phyloP scores from a whole-genome alignment of 2,113 vertebrate genomes.

The Nesoenas mayeri region DNA sequence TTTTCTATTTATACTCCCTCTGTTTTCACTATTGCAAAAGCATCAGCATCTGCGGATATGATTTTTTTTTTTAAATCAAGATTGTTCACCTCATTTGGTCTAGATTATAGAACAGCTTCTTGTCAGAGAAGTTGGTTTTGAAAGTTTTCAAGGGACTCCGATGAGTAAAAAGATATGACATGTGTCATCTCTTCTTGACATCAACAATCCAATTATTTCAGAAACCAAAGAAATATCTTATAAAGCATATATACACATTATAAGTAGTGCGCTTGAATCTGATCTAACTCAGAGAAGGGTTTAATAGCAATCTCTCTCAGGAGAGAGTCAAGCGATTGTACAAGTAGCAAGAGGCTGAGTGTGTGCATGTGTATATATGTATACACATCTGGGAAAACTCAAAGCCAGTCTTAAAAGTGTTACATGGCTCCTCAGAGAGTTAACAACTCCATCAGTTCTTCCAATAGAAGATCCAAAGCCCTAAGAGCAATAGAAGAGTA shows the following conservation, averaged over 20 bases:
- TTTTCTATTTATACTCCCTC: neutral
- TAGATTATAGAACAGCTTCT: neutral
- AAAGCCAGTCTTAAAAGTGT: neutral
- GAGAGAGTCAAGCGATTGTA: neutral
- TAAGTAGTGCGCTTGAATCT: neutral
- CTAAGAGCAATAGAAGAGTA: neutral
- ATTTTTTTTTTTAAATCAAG: neutral
- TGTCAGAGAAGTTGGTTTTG: neutral
- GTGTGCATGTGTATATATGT: neutral
- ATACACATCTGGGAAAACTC: neutral
- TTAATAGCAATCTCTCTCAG: neutral
- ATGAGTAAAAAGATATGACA: neutral
- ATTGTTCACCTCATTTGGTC: neutral
- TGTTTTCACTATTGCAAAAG: neutral
- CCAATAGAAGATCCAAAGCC: neutral
- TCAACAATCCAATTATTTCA: neutral
- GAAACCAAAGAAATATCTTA: neutral
- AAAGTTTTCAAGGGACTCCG: neutral
- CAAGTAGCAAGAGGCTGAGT: neutral
- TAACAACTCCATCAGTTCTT: neutral
- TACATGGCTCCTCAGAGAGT: neutral
- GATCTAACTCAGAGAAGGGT: neutral
- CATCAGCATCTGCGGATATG: neutral
- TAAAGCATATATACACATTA: neutral
- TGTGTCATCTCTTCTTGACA: neutral